These are phyloP conservation scores for Scyliorhinus canicula DNA, from an alignment of 2,797 vertebrate species.

Conservation along the genomic window DNA sequence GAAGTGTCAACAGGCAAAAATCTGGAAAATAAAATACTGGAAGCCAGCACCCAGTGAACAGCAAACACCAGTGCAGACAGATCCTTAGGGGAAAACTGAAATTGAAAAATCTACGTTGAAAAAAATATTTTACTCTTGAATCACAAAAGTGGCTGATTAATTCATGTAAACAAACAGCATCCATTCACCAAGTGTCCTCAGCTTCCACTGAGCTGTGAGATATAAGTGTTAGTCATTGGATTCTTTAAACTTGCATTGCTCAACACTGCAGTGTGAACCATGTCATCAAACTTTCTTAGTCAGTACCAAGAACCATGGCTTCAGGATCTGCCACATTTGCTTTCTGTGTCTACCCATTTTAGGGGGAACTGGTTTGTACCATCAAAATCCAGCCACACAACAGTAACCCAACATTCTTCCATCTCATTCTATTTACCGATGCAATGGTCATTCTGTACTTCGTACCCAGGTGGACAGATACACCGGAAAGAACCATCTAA, in stretches of 20 bases:
- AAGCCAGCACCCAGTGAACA: neutral
- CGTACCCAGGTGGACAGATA: slow-evolving; percentile 82
- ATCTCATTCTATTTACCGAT: slow-evolving; percentile 62
- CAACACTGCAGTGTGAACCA: neutral
- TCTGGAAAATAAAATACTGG: neutral
- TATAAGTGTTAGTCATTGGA: neutral
- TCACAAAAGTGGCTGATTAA: neutral
- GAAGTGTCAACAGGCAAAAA: neutral
- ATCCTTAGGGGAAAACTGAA: too few species aligned
- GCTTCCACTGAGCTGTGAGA: neutral
- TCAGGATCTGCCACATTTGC: neutral
- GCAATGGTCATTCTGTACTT: slow-evolving; percentile 83
- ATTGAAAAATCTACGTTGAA: neutral
- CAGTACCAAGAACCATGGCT: neutral
- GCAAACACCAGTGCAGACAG: neutral
- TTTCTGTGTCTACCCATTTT: neutral
- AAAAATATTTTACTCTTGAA: neutral
- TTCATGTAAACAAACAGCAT: neutral
- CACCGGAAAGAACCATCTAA: slow-evolving; percentile 87
- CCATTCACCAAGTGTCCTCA: neutral
- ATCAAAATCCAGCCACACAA: neutral
- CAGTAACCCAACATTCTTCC: neutral
- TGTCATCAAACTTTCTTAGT: neutral
- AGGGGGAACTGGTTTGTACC: neutral
- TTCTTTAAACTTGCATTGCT: neutral